Evolutionary conservation across 2,888 invertebrate species (phyloP).

Genomic region (Hipparchia semele): DNA sequence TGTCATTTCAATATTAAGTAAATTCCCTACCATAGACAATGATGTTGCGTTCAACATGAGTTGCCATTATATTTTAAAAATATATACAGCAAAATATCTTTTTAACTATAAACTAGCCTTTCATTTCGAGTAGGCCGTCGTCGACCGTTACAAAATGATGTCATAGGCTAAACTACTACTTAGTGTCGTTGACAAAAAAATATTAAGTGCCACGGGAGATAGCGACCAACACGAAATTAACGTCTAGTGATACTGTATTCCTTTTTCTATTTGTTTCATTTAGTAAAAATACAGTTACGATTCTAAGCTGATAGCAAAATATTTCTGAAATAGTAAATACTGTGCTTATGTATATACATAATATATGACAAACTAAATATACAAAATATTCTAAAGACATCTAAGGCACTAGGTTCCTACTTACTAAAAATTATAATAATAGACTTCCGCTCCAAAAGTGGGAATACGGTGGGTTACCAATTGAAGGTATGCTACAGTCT

Average conservation of each 20-base stretch:
- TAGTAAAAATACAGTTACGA: neutral
- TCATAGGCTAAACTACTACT: too few relatives aligned
- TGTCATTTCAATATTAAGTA: neutral
- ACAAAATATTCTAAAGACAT: constrained; percentile 17
- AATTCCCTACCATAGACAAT: constrained; percentile 4
- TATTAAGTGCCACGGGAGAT: too few relatives aligned
- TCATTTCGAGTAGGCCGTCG: too few relatives aligned
- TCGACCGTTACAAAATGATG: too few relatives aligned
- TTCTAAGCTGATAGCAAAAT: neutral
- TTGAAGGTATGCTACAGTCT: constrained; percentile 29
- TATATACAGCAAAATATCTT: constrained; percentile 1
- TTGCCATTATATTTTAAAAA: neutral
- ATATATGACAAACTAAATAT: constrained; percentile 21
- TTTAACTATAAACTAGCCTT: too few relatives aligned
- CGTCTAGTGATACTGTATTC: neutral
- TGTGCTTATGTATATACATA: constrained; percentile 6
- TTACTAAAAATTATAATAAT: constrained; percentile 24
- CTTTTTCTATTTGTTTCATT: neutral
- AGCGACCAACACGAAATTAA: too few relatives aligned
- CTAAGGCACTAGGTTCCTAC: constrained; percentile 38
- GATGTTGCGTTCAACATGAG: neutral
- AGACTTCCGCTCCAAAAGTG: constrained; percentile 12
- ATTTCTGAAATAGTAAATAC: constrained; percentile 12
- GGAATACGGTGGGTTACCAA: constrained; percentile 41
- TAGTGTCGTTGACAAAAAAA: too few relatives aligned